Evolutionary conservation across 2,113 vertebrate species (phyloP).

Genomic region (Cettia cetti): DNA sequence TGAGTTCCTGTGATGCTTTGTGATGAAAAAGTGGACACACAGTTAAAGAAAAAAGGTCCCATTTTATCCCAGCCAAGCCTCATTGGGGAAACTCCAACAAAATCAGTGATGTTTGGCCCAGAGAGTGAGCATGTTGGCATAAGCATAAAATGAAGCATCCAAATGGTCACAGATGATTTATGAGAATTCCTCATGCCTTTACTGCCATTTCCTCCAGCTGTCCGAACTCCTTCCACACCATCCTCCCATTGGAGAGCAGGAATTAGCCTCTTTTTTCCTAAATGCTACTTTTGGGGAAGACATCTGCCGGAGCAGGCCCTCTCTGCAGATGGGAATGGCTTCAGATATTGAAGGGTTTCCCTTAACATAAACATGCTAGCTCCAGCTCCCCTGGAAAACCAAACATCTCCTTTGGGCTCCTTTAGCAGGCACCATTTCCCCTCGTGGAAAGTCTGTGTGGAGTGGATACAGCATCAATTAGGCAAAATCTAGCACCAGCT

Average conservation of each 20-base stretch:
- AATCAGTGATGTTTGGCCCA: conserved; percentile 35
- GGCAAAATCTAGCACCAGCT: not conserved
- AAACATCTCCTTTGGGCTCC: not conserved
- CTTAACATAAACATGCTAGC: not conserved
- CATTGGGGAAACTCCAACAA: conserved; percentile 22
- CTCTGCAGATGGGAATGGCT: not conserved
- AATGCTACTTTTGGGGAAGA: not conserved
- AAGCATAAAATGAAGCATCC: not conserved
- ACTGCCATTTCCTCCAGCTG: conserved; percentile 18
- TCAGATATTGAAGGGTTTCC: not conserved
- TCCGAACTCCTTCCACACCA: not conserved
- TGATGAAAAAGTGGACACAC: not conserved
- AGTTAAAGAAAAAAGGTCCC: not conserved
- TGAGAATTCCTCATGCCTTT: conserved; percentile 8
- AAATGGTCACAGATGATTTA: conserved; percentile 6
- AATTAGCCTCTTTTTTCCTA: not conserved
- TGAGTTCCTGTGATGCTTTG: not conserved
- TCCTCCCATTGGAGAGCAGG: not conserved
- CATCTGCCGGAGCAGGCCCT: not conserved
- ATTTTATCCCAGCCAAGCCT: conserved; percentile 31
- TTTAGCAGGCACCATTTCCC: not conserved
- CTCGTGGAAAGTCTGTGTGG: not conserved
- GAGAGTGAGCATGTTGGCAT: not conserved
- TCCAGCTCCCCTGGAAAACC: not conserved
- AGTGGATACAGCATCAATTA: not conserved